A percentile compares a stretch with the other conserved stretches of the same genome.
These are phyloP conservation scores for Chymomyza costata DNA, from an alignment of 1,140 invertebrate genomes.

Conservation along the genomic window DNA sequence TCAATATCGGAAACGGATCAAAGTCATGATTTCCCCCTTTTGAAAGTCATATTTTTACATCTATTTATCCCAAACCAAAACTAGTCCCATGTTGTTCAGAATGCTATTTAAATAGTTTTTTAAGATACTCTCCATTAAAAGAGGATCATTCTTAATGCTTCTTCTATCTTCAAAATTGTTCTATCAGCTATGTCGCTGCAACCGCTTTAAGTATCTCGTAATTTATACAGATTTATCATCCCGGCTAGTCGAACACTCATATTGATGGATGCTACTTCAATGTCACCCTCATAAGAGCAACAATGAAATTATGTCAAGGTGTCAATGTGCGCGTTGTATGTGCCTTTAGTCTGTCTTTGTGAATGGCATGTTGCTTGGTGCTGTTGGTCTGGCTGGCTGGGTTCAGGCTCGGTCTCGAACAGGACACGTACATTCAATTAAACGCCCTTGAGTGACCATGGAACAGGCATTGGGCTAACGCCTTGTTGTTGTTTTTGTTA, in stretches of 20 bases:
- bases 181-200: too few species aligned
- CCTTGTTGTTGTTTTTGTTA: slow-evolving; percentile 8
- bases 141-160: too few species aligned
- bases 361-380: slow-evolving; percentile 23
- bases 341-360: too few species aligned
- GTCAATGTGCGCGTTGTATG: slow-evolving; percentile 20
- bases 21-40: too few species aligned
- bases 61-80: too few species aligned
- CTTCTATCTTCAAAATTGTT: too few species aligned
- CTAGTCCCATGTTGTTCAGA: too few species aligned
- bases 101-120: too few species aligned
- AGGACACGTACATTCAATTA: slow-evolving; percentile 68
- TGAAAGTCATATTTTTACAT: too few species aligned
- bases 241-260: slow-evolving; percentile 11
- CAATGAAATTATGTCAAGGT: slow-evolving; percentile 56
- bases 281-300: slow-evolving; percentile 9
- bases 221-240: slow-evolving; percentile 70
- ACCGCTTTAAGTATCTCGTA: too few species aligned
- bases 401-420: slow-evolving; percentile 28
- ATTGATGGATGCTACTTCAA: slow-evolving; percentile 14
- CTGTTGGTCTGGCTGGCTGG: slow-evolving; percentile 63
- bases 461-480: slow-evolving; percentile 27
- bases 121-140: too few species aligned
- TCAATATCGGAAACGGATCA: too few species aligned
- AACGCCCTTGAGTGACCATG: slow-evolving; percentile 61